These are phyloP conservation scores for Amphilophus citrinellus DNA, from an alignment of 2,113 vertebrate genomes.

Conservation along the genomic window DNA sequence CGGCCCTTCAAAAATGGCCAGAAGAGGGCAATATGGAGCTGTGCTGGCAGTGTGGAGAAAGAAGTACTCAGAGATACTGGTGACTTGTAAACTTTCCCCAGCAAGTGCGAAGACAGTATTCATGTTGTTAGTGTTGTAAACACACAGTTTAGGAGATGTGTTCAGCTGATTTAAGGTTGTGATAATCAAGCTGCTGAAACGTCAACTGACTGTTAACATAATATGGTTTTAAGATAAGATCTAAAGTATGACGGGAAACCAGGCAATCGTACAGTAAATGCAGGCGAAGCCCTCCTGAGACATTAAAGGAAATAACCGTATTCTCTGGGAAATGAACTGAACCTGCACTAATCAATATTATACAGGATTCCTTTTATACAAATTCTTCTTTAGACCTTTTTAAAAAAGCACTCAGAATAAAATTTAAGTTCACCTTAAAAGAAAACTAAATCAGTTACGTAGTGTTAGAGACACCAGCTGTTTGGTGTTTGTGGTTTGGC, in stretches of 20 bases:
- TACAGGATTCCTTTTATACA: no score
- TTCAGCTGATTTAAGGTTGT: background rate
- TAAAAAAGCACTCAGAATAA: no score
- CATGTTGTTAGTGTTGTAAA: background rate
- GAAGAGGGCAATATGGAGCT: slow-evolving; percentile 57
- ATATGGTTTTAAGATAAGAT: background rate
- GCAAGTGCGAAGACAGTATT: background rate
- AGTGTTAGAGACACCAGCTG: no score
- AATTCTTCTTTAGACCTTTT: no score
- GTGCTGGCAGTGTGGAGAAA: background rate
- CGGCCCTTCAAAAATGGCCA: slow-evolving; percentile 25
- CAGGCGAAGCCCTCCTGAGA: background rate
- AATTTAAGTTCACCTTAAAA: no score
- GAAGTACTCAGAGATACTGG: background rate
- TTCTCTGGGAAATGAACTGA: background rate
- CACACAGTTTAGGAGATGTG: background rate
- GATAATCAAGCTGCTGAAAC: background rate
- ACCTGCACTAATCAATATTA: background rate
- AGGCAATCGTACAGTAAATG: background rate
- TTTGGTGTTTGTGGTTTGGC: no score
- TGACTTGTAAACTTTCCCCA: background rate
- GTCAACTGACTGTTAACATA: background rate
- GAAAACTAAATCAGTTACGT: no score
- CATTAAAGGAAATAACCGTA: background rate
- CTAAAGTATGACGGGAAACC: background rate